A percentile compares a stretch with the other conserved stretches of the same genome.
Evolutionary conservation across 1,140 invertebrate species (phyloP).

Genomic region (Brachionus asplanchnoidis): DNA sequence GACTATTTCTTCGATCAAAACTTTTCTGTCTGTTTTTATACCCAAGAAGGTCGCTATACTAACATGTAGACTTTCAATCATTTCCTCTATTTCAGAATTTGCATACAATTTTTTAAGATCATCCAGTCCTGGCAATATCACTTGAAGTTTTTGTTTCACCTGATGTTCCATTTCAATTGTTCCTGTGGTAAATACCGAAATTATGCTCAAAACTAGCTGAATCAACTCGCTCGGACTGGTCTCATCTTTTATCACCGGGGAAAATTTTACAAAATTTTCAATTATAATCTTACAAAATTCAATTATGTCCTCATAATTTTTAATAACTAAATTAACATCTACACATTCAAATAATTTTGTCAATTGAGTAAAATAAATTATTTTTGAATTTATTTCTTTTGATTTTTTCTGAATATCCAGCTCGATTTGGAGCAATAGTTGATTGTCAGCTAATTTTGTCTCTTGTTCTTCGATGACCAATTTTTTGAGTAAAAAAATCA

Average conservation of each 20-base stretch:
- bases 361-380: slow-evolving; percentile 30
- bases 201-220: slow-evolving; percentile 19
- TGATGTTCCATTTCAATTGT: neutral
- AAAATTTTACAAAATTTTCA: slow-evolving; percentile 9
- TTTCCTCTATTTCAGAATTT: slow-evolving; percentile 49
- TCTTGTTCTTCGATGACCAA: neutral
- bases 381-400: slow-evolving; percentile 34
- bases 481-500: slow-evolving; percentile 2
- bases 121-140: neutral
- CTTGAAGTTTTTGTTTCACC: slow-evolving; percentile 25
- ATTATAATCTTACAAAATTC: slow-evolving; percentile 31
- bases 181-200: slow-evolving; percentile 19
- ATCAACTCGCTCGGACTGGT: neutral
- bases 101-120: slow-evolving; percentile 42
- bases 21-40: slow-evolving; percentile 44
- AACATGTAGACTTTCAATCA: slow-evolving; percentile 54
- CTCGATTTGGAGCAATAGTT: slow-evolving; percentile 6
- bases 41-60: slow-evolving; percentile 58
- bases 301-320: slow-evolving; percentile 28
- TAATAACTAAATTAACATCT: neutral
- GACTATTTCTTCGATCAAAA: slow-evolving; percentile 52
- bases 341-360: slow-evolving; percentile 10
- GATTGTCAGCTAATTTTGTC: neutral
- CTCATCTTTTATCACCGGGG: neutral
- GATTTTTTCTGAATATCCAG: neutral